Evolutionary conservation across 2,888 invertebrate genomes (phyloP), one percentile per base, ranked within the genome.

Genomic region (Timema cristinae): DNA sequence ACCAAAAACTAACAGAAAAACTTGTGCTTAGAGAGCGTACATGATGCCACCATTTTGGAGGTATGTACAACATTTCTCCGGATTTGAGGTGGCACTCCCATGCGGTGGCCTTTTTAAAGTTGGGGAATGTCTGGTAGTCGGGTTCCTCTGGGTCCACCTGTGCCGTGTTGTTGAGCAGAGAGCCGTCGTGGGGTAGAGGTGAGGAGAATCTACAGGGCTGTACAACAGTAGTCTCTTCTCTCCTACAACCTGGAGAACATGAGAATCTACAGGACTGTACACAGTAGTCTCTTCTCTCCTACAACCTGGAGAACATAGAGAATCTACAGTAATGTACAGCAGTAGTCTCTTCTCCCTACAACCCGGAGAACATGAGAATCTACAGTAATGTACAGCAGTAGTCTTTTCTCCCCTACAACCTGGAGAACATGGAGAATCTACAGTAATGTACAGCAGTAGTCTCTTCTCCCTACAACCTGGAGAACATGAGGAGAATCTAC

Each of bases 1-100:
- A 98, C 98, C 98, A 99, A 85, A 97, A 98, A 82, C 97, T 98
- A 0, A 98, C 92, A 15, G 98, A 98, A 82, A 98, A 97, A 81
- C 97, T 97, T 59, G 91, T 87, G 54, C 91, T 90, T 63, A 97
- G 84, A 0, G 97, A 91, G 75, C 91, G 89, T 7, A 99, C 94
- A 84, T 93, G 96, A 84, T 99, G 99, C 98, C 98, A 99, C 92
- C 95, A 97, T 80, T 91, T 91, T 5, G 93, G 91, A 13, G 99
- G 99, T 77, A 99, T 95, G 80, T 92, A 99, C 70, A 99, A 82
- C 85, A 96, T 92, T 78, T 98, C 94, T 0, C 98, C 97, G 0
- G 92, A 88, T 77, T 88, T 86, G 50, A 98, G 83, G 9, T 90
- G 82, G 80, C 93, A 89, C 80, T 90, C 89, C 76, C 85, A 86